Percentiles rank a stretch among this genome's conserved stretches.
phyloP scores from a whole-genome alignment of 2,113 vertebrate genomes.

The Butorides virescens region DNA sequence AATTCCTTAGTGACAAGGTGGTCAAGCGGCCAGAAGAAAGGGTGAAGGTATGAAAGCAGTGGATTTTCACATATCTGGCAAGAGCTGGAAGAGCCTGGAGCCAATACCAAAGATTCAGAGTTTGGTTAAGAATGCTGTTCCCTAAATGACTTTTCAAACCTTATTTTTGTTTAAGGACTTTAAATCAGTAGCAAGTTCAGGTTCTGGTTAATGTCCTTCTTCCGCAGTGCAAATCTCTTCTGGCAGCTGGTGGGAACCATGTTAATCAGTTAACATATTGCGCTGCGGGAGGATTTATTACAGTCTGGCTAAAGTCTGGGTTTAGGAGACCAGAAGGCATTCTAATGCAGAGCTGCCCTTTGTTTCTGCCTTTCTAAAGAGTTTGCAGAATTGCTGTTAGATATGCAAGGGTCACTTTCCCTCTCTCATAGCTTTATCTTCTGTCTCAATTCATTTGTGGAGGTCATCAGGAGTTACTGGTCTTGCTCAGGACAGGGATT shows the following conservation, averaged over 20 bases:
- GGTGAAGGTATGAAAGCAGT: conserved; percentile 85
- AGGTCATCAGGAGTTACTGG: not conserved
- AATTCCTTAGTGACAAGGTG: conserved; percentile 97
- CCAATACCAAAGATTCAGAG: not conserved
- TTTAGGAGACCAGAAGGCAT: conserved; percentile 60
- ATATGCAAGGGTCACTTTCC: not conserved
- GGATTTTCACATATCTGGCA: not conserved
- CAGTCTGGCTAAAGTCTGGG: conserved; percentile 39
- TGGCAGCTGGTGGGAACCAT: conserved; percentile 23
- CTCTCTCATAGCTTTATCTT: not conserved
- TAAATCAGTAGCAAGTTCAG: not conserved
- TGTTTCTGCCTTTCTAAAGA: conserved; percentile 48
- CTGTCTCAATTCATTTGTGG: not conserved
- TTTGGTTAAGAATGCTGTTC: not conserved
- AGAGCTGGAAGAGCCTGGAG: not conserved
- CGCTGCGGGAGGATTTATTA: conserved; percentile 43
- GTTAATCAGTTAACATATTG: conserved; percentile 48
- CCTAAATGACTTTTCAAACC: not conserved
- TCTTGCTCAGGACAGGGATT: not conserved
- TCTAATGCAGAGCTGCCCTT: conserved; percentile 59
- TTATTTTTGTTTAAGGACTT: not conserved
- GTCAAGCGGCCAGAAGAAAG: conserved; percentile 97
- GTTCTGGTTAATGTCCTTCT: conserved; percentile 19
- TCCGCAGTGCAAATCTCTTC: conserved; percentile 30
- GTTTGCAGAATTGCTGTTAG: not conserved